Percentiles rank a stretch among this genome's conserved stretches.
Conservation (phyloP, 35 echinoderm and acorn worm species). For the Eucidaris tribuloides region DNA sequence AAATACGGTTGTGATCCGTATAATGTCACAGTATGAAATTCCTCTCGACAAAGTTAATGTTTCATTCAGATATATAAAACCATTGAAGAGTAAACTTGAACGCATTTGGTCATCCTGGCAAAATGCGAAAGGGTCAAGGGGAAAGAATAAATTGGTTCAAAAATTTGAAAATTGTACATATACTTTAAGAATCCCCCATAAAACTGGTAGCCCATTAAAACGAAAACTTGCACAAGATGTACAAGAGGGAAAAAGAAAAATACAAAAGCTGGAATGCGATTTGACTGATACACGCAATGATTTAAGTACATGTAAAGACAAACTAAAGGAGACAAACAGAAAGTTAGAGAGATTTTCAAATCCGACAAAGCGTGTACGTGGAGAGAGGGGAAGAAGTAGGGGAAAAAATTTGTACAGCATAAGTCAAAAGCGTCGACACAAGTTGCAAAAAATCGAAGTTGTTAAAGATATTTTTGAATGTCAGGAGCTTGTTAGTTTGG, state of each 20-base stretch:
- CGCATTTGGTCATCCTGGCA: conserved; percentile 21
- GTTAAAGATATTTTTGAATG: neutral
- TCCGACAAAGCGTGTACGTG: neutral
- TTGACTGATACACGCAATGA: conserved; percentile 8
- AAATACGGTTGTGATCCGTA: conserved; percentile 8
- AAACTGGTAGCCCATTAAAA: conserved; percentile 58
- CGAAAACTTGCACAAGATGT: conserved; percentile 24
- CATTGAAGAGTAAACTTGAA: conserved; percentile 17
- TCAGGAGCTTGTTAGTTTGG: conserved; percentile 26
- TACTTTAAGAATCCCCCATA: conserved; percentile 18
- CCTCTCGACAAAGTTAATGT: conserved; percentile 29
- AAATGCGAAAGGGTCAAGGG: neutral
- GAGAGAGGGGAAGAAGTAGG: conserved; percentile 35
- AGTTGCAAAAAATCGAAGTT: conserved; percentile 9
- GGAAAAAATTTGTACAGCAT: conserved; percentile 34
- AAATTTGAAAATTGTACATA: conserved; percentile 49
- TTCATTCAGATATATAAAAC: neutral
- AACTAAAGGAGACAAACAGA: conserved; percentile 17
- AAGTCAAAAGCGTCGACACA: conserved; percentile 36
- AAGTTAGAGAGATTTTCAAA: conserved; percentile 35
- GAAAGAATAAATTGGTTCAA: conserved; percentile 5
- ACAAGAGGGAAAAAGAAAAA: conserved; percentile 19
- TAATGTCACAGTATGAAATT: conserved; percentile 1
- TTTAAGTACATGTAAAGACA: conserved; percentile 20
- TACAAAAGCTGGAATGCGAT: conserved; percentile 34